Evolutionary conservation across 2,797 vertebrate species (phyloP).

Genomic region (Heterohyrax brucei): DNA sequence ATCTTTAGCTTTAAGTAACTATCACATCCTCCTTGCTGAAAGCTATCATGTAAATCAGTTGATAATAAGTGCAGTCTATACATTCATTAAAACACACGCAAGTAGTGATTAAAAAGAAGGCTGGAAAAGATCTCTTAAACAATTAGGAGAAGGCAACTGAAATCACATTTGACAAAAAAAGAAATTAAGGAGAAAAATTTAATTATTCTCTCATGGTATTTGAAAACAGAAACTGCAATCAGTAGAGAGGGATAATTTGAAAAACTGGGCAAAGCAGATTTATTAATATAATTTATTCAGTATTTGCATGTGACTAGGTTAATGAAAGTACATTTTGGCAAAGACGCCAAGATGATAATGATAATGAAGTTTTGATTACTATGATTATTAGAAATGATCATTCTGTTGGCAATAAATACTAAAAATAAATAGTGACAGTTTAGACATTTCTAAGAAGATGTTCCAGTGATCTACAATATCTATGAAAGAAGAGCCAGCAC

Average conservation of each 20-base stretch:
- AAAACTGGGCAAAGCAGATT: neutral
- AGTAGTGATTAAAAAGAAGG: neutral
- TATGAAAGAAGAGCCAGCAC: conserved; percentile 30
- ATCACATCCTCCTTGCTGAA: neutral
- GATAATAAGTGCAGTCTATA: neutral
- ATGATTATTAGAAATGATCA: conserved; percentile 60
- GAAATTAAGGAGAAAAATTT: conserved; percentile 9
- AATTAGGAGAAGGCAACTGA: conserved; percentile 58
- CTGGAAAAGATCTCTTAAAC: neutral
- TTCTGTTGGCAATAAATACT: conserved; percentile 45
- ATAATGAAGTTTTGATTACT: conserved; percentile 61
- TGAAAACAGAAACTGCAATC: conserved; percentile 9
- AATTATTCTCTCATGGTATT: conserved; percentile 47
- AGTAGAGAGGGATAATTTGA: conserved; percentile 27
- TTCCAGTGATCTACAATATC: conserved; percentile 65
- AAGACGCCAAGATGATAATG: conserved; percentile 53
- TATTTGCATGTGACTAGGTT: neutral
- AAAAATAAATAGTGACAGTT: conserved; percentile 46
- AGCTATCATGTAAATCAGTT: neutral
- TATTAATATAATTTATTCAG: conserved; percentile 58
- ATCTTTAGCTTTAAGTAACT: neutral
- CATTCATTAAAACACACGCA: neutral
- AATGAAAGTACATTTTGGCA: conserved; percentile 25
- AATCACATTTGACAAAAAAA: neutral
- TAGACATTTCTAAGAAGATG: conserved; percentile 48